phyloP scores from a whole-genome alignment of 2,113 vertebrate genomes.

The human (Homo sapiens) region DNA sequence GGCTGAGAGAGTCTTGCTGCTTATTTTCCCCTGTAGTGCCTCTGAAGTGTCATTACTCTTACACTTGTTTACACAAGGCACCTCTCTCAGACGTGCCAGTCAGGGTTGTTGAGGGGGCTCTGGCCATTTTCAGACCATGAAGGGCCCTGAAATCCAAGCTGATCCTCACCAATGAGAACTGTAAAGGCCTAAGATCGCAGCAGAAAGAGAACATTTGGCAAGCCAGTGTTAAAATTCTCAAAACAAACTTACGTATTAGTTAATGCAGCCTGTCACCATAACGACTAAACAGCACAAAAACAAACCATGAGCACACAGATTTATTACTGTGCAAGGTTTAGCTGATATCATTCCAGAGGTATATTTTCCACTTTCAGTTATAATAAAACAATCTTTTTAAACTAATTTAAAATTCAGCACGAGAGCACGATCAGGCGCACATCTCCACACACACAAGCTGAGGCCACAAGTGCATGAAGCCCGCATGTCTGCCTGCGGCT shows the following conservation, averaged over 20 bases:
- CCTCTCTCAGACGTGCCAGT: rapidly evolving
- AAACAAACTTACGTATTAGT: constrained; percentile 75
- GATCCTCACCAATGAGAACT: rapidly evolving
- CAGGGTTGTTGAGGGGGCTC: neutral
- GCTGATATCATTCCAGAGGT: constrained; percentile 48
- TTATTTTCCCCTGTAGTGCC: rapidly evolving
- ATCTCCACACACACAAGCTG: neutral
- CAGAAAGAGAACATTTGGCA: constrained; percentile 69
- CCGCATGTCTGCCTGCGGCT: rapidly evolving
- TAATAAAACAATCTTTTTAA: neutral
- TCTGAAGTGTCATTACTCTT: rapidly evolving
- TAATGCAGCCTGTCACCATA: constrained; percentile 70
- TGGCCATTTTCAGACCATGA: neutral
- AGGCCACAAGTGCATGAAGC: rapidly evolving
- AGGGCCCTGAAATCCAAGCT: neutral
- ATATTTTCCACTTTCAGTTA: constrained; percentile 10
- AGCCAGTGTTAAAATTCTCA: constrained; percentile 62
- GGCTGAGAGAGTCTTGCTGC: rapidly evolving
- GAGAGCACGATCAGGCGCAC: neutral
- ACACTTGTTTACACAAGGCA: rapidly evolving
- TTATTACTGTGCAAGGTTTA: constrained; percentile 56
- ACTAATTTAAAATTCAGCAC: constrained; percentile 55
- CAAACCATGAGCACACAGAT: constrained; percentile 71
- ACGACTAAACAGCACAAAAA: constrained; percentile 79
- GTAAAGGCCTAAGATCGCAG: neutral